Evolutionary conservation across 2,113 vertebrate species (phyloP).

Genomic region (Choloepus hoffmanni): DNA sequence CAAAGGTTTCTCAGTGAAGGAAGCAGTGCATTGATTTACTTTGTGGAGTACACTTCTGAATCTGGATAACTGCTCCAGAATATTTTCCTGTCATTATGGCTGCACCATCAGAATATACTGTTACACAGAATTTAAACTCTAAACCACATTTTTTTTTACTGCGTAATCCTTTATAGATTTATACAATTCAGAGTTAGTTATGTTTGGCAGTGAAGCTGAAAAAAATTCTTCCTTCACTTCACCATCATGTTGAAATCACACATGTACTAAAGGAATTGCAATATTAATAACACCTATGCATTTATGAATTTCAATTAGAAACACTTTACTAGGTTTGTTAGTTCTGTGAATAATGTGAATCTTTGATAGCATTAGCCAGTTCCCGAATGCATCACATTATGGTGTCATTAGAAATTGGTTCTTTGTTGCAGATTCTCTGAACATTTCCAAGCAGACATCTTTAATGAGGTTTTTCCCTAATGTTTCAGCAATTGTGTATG

Average conservation of each 20-base stretch:
- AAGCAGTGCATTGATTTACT: neutral
- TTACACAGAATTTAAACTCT: neutral
- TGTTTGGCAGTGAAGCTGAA: constrained; percentile 2
- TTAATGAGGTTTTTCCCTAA: neutral
- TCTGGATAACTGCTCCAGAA: neutral
- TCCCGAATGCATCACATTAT: neutral
- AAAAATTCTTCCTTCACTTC: neutral
- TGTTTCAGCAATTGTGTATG: neutral
- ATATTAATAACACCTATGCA: neutral
- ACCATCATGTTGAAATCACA: neutral
- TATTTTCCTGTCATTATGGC: neutral
- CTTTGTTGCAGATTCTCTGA: constrained; percentile 29
- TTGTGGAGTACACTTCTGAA: neutral
- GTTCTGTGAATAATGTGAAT: neutral
- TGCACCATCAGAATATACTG: neutral
- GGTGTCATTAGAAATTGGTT: constrained; percentile 16
- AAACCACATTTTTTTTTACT: neutral
- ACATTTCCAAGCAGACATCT: constrained; percentile 29
- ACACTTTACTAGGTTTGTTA: neutral
- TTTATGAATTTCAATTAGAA: neutral
- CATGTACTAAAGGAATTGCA: neutral
- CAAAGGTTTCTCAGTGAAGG: neutral
- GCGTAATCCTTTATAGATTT: constrained; percentile 27
- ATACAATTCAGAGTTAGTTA: neutral
- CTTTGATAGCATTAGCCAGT: neutral